Conservation (phyloP, 2,888 invertebrate genomes). For the Philereme vetulata region DNA sequence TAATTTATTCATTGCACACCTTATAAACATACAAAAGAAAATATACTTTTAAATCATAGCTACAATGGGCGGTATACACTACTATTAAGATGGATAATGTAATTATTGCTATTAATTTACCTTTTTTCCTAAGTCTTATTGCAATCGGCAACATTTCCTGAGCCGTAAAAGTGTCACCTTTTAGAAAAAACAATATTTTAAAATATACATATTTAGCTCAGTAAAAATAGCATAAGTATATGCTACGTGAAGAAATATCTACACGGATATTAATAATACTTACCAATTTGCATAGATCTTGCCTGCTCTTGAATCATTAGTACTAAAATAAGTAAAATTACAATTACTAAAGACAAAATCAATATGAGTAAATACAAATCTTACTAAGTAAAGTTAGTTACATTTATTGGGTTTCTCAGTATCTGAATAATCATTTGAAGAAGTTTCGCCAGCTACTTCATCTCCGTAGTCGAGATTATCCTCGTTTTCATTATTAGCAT, state of each 20-base stretch:
- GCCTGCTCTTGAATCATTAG: neutral
- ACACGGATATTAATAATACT: neutral
- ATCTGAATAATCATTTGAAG: no score
- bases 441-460: no score
- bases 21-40: no score
- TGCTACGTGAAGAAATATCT: neutral
- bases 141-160: constrained; percentile 58
- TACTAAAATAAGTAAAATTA: constrained; percentile 6
- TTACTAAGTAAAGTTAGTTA: no score
- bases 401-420: no score
- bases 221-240: neutral
- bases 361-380: no score
- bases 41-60: no score
- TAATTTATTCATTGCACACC: no score
- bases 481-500: no score
- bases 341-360: no score
- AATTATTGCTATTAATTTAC: constrained; percentile 35
- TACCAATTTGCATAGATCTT: constrained; percentile 31
- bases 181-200: neutral
- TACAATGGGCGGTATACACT: no score
- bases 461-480: no score
- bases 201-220: constrained; percentile 2
- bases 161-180: constrained; percentile 65
- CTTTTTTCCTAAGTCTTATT: constrained; percentile 51
- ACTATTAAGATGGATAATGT: neutral